Evolutionary conservation across 2,888 invertebrate species (phyloP).

Genomic region (Epistrophe eligans): DNA sequence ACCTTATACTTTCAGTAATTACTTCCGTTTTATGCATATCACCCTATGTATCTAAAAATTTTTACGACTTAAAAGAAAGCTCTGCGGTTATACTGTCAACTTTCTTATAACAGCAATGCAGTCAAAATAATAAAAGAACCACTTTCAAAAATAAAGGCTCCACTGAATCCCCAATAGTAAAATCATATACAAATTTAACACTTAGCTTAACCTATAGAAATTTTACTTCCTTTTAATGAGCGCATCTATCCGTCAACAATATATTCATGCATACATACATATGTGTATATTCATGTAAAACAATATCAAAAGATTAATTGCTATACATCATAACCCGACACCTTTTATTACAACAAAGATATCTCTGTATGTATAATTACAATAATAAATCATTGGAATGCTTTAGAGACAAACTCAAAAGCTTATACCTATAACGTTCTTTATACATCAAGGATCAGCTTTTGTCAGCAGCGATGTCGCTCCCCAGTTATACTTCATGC

Average conservation of each 20-base stretch:
- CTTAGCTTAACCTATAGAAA: background rate
- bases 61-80: no score
- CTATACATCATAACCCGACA: background rate
- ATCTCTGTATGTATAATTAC: background rate
- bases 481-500: background rate
- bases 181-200: slow-evolving; percentile 26
- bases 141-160: background rate
- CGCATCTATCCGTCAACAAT: background rate
- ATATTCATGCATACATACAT: background rate
- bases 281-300: background rate
- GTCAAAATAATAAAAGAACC: background rate
- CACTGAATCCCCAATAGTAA: background rate
- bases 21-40: no score
- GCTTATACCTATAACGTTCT: background rate
- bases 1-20: no score
- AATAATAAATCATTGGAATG: background rate
- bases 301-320: slow-evolving; percentile 20
- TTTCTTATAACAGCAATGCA: no score
- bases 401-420: background rate
- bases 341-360: slow-evolving; percentile 26
- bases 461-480: background rate
- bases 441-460: slow-evolving; percentile 14
- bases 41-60: no score
- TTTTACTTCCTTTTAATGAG: background rate
- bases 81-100: no score